phyloP scores from a whole-genome alignment of 1,140 invertebrate species.

The Archegozetes longisetosus region DNA sequence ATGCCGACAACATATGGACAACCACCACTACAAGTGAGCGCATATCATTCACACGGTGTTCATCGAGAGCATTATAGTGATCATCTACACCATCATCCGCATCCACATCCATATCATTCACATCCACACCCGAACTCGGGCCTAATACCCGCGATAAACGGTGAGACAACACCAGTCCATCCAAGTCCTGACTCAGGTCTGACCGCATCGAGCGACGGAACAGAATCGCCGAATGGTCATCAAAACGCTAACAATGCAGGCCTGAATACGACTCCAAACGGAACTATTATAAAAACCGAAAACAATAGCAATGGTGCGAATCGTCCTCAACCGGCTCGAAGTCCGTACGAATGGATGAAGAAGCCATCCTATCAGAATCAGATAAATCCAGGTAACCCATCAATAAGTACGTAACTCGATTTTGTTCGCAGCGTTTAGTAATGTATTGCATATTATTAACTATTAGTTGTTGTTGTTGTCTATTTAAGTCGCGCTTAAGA shows the following conservation, averaged over 20 bases:
- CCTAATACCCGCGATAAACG: background rate
- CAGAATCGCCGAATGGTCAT: slow-evolving; percentile 19
- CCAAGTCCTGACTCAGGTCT: slow-evolving; percentile 23
- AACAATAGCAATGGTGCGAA: slow-evolving; percentile 1
- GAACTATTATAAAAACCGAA: slow-evolving; percentile 4
- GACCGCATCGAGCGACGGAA: slow-evolving; percentile 24
- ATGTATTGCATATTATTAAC: too few relatives aligned
- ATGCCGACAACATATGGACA: background rate
- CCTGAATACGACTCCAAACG: background rate
- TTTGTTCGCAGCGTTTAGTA: too few relatives aligned
- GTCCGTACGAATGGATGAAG: slow-evolving; percentile 77
- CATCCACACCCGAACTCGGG: background rate
- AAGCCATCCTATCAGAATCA: slow-evolving; percentile 63
- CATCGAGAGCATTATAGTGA: background rate
- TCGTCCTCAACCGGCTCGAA: slow-evolving; percentile 46
- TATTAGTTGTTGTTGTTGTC: background rate
- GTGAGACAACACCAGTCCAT: background rate
- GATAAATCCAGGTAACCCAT: slow-evolving; percentile 52
- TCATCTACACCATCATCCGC: background rate
- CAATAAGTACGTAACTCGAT: too few relatives aligned
- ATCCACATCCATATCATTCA: background rate
- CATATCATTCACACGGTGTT: background rate
- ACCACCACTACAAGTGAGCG: background rate
- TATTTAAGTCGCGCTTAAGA: too few relatives aligned
- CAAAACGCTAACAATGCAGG: slow-evolving; percentile 4